phyloP scores from a whole-genome alignment of 2,113 vertebrate genomes.

The human region DNA sequence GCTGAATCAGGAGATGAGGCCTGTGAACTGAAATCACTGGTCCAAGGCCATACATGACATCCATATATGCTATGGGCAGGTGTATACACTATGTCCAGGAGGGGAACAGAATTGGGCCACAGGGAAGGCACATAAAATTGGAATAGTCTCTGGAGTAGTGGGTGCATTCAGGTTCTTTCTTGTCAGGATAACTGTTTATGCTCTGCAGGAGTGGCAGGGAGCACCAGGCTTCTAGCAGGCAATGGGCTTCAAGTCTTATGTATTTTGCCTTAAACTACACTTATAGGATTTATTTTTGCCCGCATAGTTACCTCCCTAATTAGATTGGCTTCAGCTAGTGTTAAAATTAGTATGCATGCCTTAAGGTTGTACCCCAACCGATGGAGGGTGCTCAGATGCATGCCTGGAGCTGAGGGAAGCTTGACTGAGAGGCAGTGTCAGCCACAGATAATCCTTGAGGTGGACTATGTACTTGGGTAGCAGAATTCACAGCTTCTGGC shows the following conservation, averaged over 20 bases:
- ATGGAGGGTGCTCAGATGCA: background rate
- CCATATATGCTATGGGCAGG: background rate
- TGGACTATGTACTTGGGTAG: background rate
- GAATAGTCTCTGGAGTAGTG: background rate
- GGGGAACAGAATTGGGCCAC: background rate
- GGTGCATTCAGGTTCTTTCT: background rate
- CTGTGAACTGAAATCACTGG: background rate
- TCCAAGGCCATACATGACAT: rapidly evolving
- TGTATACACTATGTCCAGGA: background rate
- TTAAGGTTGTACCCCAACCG: slow-evolving; percentile 47
- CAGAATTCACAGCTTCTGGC: background rate
- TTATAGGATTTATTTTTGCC: slow-evolving; percentile 48
- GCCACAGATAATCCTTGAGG: background rate
- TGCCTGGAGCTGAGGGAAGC: background rate
- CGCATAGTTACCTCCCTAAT: slow-evolving; percentile 51
- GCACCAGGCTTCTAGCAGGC: background rate
- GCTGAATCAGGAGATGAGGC: background rate
- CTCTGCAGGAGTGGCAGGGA: background rate
- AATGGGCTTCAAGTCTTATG: background rate
- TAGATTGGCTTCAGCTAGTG: slow-evolving; percentile 53
- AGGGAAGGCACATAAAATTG: background rate
- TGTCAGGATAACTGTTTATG: background rate
- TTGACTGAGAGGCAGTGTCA: background rate
- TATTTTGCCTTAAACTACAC: background rate
- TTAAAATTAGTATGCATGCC: slow-evolving; percentile 42